Conservation (phyloP, 2,797 vertebrate genomes). For the Macrochelys suwanniensis region DNA sequence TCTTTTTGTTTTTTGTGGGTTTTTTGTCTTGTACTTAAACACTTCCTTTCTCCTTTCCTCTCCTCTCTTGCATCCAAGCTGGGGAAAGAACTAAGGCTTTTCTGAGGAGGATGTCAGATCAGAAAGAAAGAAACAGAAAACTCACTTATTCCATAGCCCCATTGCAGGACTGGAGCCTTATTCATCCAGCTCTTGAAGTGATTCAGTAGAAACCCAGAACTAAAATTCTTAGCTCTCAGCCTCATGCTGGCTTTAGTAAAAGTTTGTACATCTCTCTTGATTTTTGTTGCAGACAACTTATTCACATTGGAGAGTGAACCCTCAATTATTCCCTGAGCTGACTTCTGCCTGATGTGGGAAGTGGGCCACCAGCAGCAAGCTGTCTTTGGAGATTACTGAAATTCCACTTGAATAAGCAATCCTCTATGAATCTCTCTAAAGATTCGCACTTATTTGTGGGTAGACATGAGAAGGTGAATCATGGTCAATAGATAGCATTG, state of each 20-base stretch:
- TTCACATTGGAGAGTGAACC: background rate
- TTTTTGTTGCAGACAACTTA: background rate
- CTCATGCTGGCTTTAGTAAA: background rate
- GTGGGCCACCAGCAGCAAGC: rapidly evolving
- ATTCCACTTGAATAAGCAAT: background rate
- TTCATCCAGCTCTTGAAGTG: background rate
- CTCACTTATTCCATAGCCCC: background rate
- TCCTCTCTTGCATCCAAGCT: background rate
- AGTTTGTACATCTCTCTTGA: background rate
- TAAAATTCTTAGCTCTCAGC: background rate
- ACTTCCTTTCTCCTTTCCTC: background rate
- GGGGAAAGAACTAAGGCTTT: background rate
- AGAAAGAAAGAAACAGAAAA: background rate
- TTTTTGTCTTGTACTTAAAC: background rate
- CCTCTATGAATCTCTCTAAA: background rate
- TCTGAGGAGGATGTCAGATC: background rate
- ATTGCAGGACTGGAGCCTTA: background rate
- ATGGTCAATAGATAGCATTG: background rate
- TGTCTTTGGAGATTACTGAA: background rate
- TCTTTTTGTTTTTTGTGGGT: too few relatives aligned
- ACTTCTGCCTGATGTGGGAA: background rate
- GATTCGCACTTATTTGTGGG: background rate
- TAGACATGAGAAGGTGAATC: conserved; percentile 3
- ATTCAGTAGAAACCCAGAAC: background rate
- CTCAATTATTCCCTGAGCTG: background rate